Evolutionary conservation across 1,140 invertebrate genomes (phyloP).

Genomic region (Glossosoma conforme): DNA sequence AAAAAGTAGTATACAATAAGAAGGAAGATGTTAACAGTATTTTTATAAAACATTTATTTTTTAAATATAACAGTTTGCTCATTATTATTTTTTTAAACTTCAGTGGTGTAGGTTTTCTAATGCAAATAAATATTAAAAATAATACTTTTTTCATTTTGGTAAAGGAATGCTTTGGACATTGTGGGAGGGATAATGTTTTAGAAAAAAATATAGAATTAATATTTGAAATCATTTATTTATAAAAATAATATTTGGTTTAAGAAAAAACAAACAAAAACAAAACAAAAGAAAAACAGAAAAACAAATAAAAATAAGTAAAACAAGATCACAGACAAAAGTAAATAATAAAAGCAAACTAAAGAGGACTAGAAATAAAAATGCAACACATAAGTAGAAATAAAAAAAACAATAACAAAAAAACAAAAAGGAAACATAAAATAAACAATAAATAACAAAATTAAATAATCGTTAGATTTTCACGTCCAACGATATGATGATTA

Average conservation of each 20-base stretch:
- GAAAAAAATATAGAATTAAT: too few relatives aligned
- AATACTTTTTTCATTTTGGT: too few relatives aligned
- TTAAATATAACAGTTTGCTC: too few relatives aligned
- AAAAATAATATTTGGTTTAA: conserved; percentile 17
- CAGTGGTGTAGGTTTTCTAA: too few relatives aligned
- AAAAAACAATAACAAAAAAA: conserved; percentile 13
- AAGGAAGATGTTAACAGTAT: too few relatives aligned
- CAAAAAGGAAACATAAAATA: conserved; percentile 13
- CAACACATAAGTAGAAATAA: conserved; percentile 14
- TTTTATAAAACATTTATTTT: too few relatives aligned
- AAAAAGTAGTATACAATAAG: too few relatives aligned
- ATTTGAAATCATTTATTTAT: too few relatives aligned
- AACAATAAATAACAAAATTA: conserved; percentile 5
- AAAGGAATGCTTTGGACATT: too few relatives aligned
- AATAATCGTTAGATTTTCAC: conserved; percentile 2
- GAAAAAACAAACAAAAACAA: conserved; percentile 14
- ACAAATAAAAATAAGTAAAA: conserved; percentile 13
- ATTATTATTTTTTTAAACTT: too few relatives aligned
- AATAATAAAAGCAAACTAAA: conserved; percentile 17
- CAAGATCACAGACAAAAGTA: conserved; percentile 14
- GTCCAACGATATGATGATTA: neutral
- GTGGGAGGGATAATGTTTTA: too few relatives aligned
- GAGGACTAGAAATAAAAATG: conserved; percentile 7
- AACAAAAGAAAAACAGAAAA: conserved; percentile 13
- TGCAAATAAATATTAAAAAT: too few relatives aligned